Evolutionary conservation across 2,888 invertebrate genomes (phyloP).

Genomic region (Limenitis camilla): DNA sequence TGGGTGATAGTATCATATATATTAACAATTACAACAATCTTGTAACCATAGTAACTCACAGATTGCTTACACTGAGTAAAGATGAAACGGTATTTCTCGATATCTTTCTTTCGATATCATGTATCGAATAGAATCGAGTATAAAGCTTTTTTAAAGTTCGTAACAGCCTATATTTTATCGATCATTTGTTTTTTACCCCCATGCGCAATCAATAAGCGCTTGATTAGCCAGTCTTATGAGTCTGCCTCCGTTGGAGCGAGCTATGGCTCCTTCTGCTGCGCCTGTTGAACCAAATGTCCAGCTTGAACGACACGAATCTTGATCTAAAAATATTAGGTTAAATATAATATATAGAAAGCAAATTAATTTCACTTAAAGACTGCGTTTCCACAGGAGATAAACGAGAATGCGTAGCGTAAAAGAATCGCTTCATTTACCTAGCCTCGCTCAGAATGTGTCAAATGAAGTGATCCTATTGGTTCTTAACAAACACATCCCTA

Average conservation of each 20-base stretch:
- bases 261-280: conserved; percentile 53
- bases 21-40: too few relatives aligned
- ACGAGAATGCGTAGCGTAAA: background rate
- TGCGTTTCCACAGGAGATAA: background rate
- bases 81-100: too few relatives aligned
- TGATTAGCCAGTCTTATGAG: conserved; percentile 50
- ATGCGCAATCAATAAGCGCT: conserved; percentile 56
- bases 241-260: conserved; percentile 46
- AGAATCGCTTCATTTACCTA: background rate
- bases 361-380: background rate
- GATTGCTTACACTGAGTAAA: too few relatives aligned
- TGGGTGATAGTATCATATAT: too few relatives aligned
- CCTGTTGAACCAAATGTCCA: conserved; percentile 54
- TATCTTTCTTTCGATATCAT: too few relatives aligned
- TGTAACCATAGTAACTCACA: too few relatives aligned
- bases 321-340: conserved; percentile 33
- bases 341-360: background rate
- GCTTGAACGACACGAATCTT: conserved; percentile 48
- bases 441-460: too few relatives aligned
- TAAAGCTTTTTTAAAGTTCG: background rate
- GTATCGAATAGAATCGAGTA: too few relatives aligned
- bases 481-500: background rate
- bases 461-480: background rate
- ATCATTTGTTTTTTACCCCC: conserved; percentile 33
- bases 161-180: background rate